Conservation (phyloP, 2,888 invertebrate genomes). For the Dasysyrphus albostriatus region DNA sequence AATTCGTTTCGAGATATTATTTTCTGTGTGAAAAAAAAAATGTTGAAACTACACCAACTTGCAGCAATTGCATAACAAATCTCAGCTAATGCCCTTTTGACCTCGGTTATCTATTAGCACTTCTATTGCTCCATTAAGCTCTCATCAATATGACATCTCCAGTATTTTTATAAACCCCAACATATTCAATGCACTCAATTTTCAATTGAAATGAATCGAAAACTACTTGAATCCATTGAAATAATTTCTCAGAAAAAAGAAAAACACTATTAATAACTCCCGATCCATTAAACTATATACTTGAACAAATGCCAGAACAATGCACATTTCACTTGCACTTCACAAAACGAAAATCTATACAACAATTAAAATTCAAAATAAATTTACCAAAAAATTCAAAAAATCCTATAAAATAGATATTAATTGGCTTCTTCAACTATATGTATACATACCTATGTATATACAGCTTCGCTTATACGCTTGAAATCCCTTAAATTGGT, state of each 20-base stretch:
- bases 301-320: constrained; percentile 31
- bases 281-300: neutral
- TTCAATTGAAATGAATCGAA: constrained; percentile 23
- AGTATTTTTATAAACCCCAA: neutral
- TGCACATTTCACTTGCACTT: constrained; percentile 19
- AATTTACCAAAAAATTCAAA: neutral
- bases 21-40: too few relatives aligned
- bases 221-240: constrained; percentile 21
- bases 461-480: constrained; percentile 36
- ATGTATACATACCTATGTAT: neutral
- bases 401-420: constrained; percentile 18
- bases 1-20: too few relatives aligned
- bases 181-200: constrained; percentile 11
- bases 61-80: too few relatives aligned
- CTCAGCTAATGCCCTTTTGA: neutral
- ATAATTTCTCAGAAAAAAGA: constrained; percentile 7
- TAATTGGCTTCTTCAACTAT: constrained; percentile 53
- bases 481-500: constrained; percentile 48
- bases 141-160: neutral
- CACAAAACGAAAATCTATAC: constrained; percentile 14
- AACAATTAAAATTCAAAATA: constrained; percentile 12
- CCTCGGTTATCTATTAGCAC: neutral
- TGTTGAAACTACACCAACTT: too few relatives aligned
- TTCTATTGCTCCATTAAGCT: neutral
- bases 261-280: constrained; percentile 1